These are phyloP conservation scores for Idaea aversata DNA, from an alignment of 2,888 invertebrate genomes.

Conservation along the genomic window DNA sequence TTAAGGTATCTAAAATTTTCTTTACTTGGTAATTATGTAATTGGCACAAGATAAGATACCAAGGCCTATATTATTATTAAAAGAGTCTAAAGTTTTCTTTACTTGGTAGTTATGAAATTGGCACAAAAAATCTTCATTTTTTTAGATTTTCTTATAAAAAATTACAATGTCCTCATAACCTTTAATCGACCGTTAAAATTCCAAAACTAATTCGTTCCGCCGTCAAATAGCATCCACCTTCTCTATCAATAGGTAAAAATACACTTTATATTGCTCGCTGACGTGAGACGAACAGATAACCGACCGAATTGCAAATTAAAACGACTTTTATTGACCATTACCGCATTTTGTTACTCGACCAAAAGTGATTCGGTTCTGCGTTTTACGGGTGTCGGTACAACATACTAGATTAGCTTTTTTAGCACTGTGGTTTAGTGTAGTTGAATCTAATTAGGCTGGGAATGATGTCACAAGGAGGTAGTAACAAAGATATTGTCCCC, in stretches of 20 bases:
- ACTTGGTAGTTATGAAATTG: no score
- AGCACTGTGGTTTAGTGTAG: constrained; percentile 7
- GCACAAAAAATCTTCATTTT: no score
- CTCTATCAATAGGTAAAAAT: constrained; percentile 24
- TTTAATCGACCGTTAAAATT: background rate
- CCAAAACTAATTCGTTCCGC: background rate
- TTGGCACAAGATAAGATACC: no score
- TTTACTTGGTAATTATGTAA: no score
- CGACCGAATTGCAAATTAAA: constrained; percentile 59
- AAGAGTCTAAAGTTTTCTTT: no score
- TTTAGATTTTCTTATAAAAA: background rate
- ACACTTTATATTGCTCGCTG: constrained; percentile 35
- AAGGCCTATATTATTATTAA: no score
- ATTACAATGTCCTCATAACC: background rate
- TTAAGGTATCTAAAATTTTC: no score
- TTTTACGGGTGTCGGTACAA: constrained; percentile 27
- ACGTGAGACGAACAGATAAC: constrained; percentile 50
- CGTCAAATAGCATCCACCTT: constrained; percentile 26
- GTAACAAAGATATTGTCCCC: no score
- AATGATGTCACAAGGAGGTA: background rate
- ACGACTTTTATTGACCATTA: constrained; percentile 61
- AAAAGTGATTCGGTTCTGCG: constrained; percentile 44
- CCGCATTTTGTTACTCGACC: constrained; percentile 47
- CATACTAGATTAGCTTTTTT: constrained; percentile 21
- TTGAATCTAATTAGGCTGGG: background rate